Conservation (phyloP, 2,888 invertebrate genomes). For the Synergus gifuensis region DNA sequence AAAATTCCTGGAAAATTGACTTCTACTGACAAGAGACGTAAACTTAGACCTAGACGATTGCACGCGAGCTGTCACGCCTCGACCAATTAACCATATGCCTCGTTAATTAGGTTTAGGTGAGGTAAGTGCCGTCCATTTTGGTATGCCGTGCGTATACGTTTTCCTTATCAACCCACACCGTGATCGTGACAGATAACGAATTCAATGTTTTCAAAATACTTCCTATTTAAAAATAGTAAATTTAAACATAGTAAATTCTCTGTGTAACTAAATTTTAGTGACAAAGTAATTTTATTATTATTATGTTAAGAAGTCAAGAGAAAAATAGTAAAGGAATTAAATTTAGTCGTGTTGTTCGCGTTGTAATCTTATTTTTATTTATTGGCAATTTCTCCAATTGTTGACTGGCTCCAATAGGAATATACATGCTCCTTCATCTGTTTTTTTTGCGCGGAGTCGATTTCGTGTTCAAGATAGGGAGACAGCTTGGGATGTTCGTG, state of each 20-base stretch:
- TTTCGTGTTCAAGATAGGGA: constrained; percentile 45
- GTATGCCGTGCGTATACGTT: constrained; percentile 15
- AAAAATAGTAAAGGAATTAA: background rate
- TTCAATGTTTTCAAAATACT: constrained; percentile 18
- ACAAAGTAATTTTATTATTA: background rate
- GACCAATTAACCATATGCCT: constrained; percentile 46
- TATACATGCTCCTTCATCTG: constrained; percentile 36
- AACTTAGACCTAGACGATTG: constrained; percentile 35
- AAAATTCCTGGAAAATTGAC: background rate
- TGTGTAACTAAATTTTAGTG: background rate
- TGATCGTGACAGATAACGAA: constrained; percentile 29
- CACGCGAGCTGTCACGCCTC: constrained; percentile 45
- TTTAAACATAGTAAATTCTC: background rate
- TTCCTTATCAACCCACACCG: constrained; percentile 29
- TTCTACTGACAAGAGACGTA: constrained; percentile 14
- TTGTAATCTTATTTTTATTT: constrained; percentile 24
- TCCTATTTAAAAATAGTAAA: background rate
- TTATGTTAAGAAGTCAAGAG: background rate
- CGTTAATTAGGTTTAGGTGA: constrained; percentile 49
- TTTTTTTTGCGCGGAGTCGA: constrained; percentile 40
- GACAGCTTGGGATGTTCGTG: constrained; percentile 50
- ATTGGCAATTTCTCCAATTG: constrained; percentile 15
- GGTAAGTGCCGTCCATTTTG: constrained; percentile 35
- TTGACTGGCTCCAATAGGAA: constrained; percentile 4
- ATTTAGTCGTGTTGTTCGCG: background rate